phyloP scores from a whole-genome alignment of 2,113 vertebrate species.

The Carlito syrichta region DNA sequence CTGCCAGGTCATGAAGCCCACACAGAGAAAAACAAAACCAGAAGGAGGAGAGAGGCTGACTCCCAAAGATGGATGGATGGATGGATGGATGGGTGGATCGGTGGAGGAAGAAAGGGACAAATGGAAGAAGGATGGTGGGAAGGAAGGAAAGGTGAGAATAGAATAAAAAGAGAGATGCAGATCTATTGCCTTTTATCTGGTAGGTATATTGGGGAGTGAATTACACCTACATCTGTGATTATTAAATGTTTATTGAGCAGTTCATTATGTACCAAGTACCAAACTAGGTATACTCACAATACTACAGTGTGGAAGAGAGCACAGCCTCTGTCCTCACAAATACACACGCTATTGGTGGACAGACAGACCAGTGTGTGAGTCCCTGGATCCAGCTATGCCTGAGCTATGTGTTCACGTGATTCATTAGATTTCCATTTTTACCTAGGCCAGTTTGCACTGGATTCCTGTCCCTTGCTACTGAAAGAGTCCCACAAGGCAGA shows the following conservation, averaged over 20 bases:
- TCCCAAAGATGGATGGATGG: background rate
- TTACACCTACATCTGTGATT: background rate
- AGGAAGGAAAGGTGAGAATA: background rate
- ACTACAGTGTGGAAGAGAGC: background rate
- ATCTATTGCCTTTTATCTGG: background rate
- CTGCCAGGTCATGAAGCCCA: background rate
- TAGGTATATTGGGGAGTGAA: background rate
- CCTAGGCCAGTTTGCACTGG: background rate
- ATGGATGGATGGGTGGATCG: background rate
- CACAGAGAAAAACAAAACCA: background rate
- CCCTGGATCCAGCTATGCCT: background rate
- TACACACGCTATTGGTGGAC: background rate
- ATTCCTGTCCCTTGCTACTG: background rate
- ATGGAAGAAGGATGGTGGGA: background rate
- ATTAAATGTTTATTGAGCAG: background rate
- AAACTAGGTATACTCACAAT: background rate
- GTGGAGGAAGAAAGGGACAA: too few relatives aligned
- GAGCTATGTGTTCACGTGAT: background rate
- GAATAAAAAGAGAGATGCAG: background rate
- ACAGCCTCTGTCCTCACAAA: background rate
- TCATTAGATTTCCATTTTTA: background rate
- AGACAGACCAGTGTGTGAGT: background rate
- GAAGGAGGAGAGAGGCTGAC: background rate
- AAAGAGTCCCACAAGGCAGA: background rate
- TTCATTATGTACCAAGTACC: too few relatives aligned